Evolutionary conservation across 2,113 vertebrate species (phyloP).

Genomic region (Lanius ludovicianus): DNA sequence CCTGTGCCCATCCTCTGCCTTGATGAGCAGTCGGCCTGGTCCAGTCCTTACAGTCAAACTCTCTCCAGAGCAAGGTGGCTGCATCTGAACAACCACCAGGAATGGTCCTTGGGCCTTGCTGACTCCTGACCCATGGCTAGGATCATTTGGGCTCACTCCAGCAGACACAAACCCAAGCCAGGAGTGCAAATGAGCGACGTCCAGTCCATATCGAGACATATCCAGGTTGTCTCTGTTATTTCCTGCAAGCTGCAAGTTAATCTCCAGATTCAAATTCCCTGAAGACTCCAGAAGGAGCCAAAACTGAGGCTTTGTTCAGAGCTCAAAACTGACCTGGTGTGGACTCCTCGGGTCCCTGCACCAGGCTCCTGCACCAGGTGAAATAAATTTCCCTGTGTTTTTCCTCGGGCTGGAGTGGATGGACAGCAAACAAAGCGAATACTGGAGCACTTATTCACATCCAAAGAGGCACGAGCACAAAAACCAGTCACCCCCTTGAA

Average conservation of each 20-base stretch:
- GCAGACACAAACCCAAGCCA: background rate
- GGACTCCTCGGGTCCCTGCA: rapidly evolving
- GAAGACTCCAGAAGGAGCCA: background rate
- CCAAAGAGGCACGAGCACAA: background rate
- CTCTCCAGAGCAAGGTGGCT: background rate
- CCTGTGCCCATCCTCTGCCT: background rate
- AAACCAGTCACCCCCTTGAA: slow-evolving; percentile 43
- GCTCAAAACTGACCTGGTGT: rapidly evolving
- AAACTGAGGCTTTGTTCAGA: background rate
- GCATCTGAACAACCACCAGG: background rate
- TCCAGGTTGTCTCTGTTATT: background rate
- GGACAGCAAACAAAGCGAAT: slow-evolving; percentile 15
- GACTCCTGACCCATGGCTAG: background rate
- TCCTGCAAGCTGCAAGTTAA: slow-evolving; percentile 6
- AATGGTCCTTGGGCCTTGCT: background rate
- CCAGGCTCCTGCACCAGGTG: background rate
- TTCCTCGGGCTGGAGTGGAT: background rate
- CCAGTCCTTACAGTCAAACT: background rate
- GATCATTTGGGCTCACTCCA: background rate
- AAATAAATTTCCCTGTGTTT: slow-evolving; percentile 13
- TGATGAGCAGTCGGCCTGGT: background rate
- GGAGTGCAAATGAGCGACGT: background rate
- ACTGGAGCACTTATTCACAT: slow-evolving; percentile 24
- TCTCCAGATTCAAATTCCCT: background rate
- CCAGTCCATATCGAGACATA: rapidly evolving